Percentiles rank a stretch among this genome's conserved stretches.
Conservation (phyloP, 2,113 vertebrate species). For the Tyto alba region DNA sequence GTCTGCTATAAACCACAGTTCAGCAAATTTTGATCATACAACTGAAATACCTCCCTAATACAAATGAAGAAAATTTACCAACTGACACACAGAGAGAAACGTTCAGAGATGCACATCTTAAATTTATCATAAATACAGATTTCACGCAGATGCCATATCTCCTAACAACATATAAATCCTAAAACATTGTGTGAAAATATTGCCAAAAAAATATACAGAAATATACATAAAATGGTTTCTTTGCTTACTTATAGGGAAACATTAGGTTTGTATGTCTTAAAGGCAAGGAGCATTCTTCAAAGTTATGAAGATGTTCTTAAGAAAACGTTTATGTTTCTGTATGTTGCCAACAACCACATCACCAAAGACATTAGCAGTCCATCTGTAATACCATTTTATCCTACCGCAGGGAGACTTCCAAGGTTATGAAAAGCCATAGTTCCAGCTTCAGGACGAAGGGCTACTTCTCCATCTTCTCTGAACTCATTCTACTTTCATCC, state of each 20-base stretch:
- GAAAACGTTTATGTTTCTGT: neutral
- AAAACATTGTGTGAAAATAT: neutral
- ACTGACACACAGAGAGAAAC: neutral
- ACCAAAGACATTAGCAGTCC: neutral
- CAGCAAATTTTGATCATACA: conserved; percentile 39
- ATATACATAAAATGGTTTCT: neutral
- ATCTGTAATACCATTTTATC: neutral
- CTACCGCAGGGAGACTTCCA: neutral
- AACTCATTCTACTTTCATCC: neutral
- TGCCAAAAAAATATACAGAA: neutral
- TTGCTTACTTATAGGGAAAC: neutral
- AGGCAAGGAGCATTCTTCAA: neutral
- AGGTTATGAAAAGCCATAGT: neutral
- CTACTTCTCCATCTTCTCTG: neutral
- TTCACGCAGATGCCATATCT: neutral
- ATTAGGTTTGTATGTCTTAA: neutral
- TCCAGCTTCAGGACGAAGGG: neutral
- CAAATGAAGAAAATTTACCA: neutral
- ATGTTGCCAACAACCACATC: neutral
- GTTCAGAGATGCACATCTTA: neutral
- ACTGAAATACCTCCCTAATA: neutral
- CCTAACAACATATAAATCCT: neutral
- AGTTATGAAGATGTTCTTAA: neutral
- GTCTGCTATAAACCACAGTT: conserved; percentile 34
- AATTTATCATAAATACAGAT: neutral